Base-by-base conservation (phyloP, 2,113 vertebrate species). In the Myrmecophaga tridactyla region DNA sequence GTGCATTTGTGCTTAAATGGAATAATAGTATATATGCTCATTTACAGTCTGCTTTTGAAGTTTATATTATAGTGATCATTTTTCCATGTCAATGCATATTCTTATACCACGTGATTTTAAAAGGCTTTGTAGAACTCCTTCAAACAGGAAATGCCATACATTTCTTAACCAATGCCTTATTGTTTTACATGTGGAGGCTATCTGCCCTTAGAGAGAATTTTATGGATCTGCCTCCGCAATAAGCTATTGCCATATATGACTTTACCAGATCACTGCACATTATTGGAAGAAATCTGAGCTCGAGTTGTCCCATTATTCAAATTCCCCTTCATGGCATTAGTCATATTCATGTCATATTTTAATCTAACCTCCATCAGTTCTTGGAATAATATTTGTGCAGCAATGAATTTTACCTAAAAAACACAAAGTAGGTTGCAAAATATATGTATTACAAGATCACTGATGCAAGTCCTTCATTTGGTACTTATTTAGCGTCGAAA, bases 261-360 rank as follows among this genome's bases (percentile, higher is more conserved):
- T 92, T 82, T 91, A 31, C 15, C 17, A 53, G 25, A 56, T 67
- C 63, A 69, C 36, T 69, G 51, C 34, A 88, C 43, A 82, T 72
- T 87, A 76, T 29, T 77, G 62, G 76, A 76, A 63, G 62, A 48
- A 53, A 78, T 93, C 31, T 63, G 48, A 92, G 90, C 77, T 92
- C 81, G 96, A 95, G 85, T 41, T 86, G 75, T n/a, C 78, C 20
- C 6, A 23, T 51, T 94, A 94, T 88, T 85, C 93, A 62, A 90
- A 85, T 94, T 96, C n/a, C n/a, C n/a, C n/a, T n/a, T n/a, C n/a
- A n/a, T n/a, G n/a, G n/a, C n/a, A n/a, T n/a, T n/a, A n/a, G n/a
- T n/a, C n/a, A n/a, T n/a, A n/a, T n/a, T n/a, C n/a, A n/a, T n/a
- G n/a, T n/a, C n/a, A n/a, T n/a, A n/a, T n/a, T n/a, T n/a, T n/a